Conservation (phyloP, 1,140 invertebrate species). For the Ips nitidus region DNA sequence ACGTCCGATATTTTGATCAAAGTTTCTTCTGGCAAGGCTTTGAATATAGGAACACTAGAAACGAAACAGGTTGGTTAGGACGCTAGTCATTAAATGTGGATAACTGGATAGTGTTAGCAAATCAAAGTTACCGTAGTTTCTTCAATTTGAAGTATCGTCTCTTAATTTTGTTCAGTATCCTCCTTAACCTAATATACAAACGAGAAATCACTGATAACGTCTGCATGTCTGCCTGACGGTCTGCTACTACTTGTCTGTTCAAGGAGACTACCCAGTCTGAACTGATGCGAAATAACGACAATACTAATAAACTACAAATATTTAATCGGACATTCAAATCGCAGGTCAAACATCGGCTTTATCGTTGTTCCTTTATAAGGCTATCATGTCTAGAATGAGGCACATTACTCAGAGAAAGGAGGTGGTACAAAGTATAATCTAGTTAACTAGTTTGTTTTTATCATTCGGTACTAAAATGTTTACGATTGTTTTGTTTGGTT, state of each 20-base stretch:
- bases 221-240: not conserved
- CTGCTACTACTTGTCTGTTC: conserved; percentile 1
- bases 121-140: conserved; percentile 4
- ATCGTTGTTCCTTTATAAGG: too few species aligned
- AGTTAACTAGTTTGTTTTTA: too few species aligned
- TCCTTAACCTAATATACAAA: not conserved
- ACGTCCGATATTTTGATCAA: conserved; percentile 98
- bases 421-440: too few species aligned
- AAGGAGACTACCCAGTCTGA: not conserved
- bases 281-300: not conserved
- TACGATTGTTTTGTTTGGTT: too few species aligned
- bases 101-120: not conserved
- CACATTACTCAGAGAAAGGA: too few species aligned
- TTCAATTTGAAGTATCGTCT: conserved; percentile 7
- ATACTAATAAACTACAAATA: too few species aligned
- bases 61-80: conserved; percentile 41
- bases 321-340: too few species aligned
- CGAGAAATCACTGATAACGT: conserved; percentile 1
- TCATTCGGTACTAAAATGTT: too few species aligned
- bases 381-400: too few species aligned
- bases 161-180: not conserved
- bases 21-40: conserved; percentile 92
- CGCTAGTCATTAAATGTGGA: too few species aligned
- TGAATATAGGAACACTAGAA: conserved; percentile 95
- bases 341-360: too few species aligned